Base-by-base conservation (phyloP, 2,888 invertebrate genomes). In the Hylaea fasciaria region DNA sequence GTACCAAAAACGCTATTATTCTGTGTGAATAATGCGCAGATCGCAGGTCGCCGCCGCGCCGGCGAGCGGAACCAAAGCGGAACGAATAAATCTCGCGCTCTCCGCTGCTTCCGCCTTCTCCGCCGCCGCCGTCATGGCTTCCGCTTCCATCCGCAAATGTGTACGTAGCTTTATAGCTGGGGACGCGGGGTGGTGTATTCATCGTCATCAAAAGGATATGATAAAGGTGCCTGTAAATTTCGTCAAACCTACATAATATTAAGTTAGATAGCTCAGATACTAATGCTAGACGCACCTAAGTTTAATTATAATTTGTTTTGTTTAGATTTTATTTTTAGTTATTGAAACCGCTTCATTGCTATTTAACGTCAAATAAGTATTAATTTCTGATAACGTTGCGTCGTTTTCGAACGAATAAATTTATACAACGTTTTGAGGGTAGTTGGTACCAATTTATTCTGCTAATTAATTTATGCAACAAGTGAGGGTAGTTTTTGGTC, bases 61-160 rank as follows among this genome's bases (percentile, higher is more conserved):
- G 61, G 53, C 46, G 47, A 54, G 59, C 59, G 59, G 55, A 53
- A 49, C 52, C 45, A 47, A 58, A 52, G 67, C 64, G 67, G 66
- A 68, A 66, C 62, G 57, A 65, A 68, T 70, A 70, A 70, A 70
- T 70, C 66, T 66, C 56, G 35, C 62, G 65, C 63, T 63, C 69
- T 66, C 57, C 54, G 51, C 49, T 48, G 57, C 53, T 56, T 70
- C 64, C 64, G 64, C 52, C 39, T 41, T 50, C 53, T 52, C 47
- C 53, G 43, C 49, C 37, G 37, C 49, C 37, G 37, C 61, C 59
- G 56, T 62, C 53, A 40, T 60, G 56, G 59, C 41, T 61, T 62
- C 65, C 58, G 62, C 52, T 57, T 32, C 44, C 46, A 28, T 28
- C 49, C 60, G 53, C 50, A 63, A 22, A 54, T 62, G 67, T 65